Evolutionary conservation across 1,140 invertebrate species (phyloP).

Genomic region (Eurosta solidaginis): DNA sequence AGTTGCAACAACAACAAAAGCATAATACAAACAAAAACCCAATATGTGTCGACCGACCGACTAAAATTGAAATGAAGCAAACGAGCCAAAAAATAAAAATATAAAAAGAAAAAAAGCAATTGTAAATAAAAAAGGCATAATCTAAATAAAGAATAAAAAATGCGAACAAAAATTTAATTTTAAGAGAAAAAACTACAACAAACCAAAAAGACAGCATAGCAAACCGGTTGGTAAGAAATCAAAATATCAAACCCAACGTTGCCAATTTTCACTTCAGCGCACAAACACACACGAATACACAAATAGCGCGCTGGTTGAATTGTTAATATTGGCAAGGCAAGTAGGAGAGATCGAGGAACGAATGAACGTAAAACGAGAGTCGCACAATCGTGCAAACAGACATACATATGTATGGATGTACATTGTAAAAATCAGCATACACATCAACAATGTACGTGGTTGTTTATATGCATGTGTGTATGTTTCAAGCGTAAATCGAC

Average conservation of each 20-base stretch:
- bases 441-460: background rate
- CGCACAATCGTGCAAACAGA: background rate
- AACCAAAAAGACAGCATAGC: background rate
- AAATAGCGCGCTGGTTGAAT: background rate
- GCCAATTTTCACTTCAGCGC: slow-evolving; percentile 41
- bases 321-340: background rate
- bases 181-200: slow-evolving; percentile 6
- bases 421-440: background rate
- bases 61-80: slow-evolving; percentile 16
- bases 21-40: background rate
- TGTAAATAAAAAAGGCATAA: background rate
- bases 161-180: slow-evolving; percentile 1
- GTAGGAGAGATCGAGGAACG: background rate
- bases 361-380: background rate
- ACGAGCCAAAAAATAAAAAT: background rate
- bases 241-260: slow-evolving; percentile 39
- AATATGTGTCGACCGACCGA: slow-evolving; percentile 7
- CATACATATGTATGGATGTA: too few relatives aligned
- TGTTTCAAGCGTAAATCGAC: background rate
- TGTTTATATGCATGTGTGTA: background rate
- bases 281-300: background rate
- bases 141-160: slow-evolving; percentile 29
- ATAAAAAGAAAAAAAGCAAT: background rate
- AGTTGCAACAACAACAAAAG: background rate
- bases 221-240: background rate